Evolutionary conservation across 2,888 invertebrate genomes (phyloP), one percentile per base, ranked within the genome.

Genomic region (Lasioglossum leucozonium): DNA sequence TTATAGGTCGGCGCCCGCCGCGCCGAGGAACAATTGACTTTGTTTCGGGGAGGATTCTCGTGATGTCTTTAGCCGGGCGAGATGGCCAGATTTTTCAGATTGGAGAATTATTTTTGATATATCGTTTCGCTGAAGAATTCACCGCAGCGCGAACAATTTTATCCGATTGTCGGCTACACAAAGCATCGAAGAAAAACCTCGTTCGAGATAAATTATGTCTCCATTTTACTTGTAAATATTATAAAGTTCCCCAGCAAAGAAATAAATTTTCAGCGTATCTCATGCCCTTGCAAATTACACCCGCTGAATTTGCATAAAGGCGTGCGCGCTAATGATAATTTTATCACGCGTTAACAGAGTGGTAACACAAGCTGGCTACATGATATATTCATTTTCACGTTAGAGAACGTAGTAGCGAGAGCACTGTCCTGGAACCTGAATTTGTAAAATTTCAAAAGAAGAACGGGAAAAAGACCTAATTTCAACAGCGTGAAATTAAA

Each of bases 191-290:
- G 37, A 22, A 34, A 67, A 67, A 34, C 22, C 16, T 67, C 37
- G 4, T 37, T 37, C 34, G 4, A 67, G 34, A 22, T 37, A 34
- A 67, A 67, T 67, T 34, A 22, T 22, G 22, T 67, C 37, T 37
- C 18, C 65, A 34, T 34, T 67, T 67, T 37, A 67, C 0, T 4
- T 67, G 65, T 67, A 67, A 37, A 34, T 10, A 4, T 16, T 16
- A 34, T 8, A 67, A 65, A 65, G 34, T 67, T 67, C 22, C 4
- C 34, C 18, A 10, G 34, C 10, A 11, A 37, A 37, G 65, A 62
- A 62, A 62, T 67, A 67, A 67, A 67, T 67, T 67, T n/a, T 65
- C 37, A 10, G 65, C 10, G 34, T 67, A 67, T 67, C 65, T 67
- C 34, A 0, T 0, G 10, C 37, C 4, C 34, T 11, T 67, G 22